Evolutionary conservation across 2,888 invertebrate genomes (phyloP), one percentile per base, ranked within the genome.

Genomic region (Merodon equestris): DNA sequence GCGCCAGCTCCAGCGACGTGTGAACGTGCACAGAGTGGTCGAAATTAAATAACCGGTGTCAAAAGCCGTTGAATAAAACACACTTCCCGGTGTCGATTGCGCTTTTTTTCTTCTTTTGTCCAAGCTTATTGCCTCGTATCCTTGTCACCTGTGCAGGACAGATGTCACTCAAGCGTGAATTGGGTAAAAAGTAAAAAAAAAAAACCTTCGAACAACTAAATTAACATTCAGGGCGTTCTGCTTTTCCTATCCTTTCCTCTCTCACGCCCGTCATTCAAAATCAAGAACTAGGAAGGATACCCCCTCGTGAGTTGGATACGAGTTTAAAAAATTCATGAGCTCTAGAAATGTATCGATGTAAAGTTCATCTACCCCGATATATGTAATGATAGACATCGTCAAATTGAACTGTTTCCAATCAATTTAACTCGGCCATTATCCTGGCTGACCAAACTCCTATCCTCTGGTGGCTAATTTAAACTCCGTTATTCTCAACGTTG

Each of bases 401-500:
- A 9, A 10, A 40, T 40, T 40, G n/a, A 61, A 68, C 53, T 57
- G 56, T 61, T 74, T 68, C 51, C 44, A 18, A 68, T 18, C 45
- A 74, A 68, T 61, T 74, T 48, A 67, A 57, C 50, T 51, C 12
- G 51, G n/a, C 48, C 60, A 73, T 73, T 77, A 68, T 63, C 63
- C 58, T 38, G 27, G 27, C 2, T 27, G 27, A 27, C 27, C 27
- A 7, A 27, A 27, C 7, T 27, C 7, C 27, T 7, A 27, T 27
- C 27, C 27, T 4, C 27, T 27, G 27, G 27, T 27, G 61, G 77
- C 64, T 64, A 70, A 79, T 79, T 73, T 79, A 57, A 70, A 79
- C 70, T 74, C 68, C 58, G 74, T 64, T 54, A 79, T 60, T 44
- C 64, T 27, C 45, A 53, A 56, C 42, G 56, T 58, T 47, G 72